phyloP scores from a whole-genome alignment of 2,888 invertebrate species.

The Mimumesa dahlbomi region DNA sequence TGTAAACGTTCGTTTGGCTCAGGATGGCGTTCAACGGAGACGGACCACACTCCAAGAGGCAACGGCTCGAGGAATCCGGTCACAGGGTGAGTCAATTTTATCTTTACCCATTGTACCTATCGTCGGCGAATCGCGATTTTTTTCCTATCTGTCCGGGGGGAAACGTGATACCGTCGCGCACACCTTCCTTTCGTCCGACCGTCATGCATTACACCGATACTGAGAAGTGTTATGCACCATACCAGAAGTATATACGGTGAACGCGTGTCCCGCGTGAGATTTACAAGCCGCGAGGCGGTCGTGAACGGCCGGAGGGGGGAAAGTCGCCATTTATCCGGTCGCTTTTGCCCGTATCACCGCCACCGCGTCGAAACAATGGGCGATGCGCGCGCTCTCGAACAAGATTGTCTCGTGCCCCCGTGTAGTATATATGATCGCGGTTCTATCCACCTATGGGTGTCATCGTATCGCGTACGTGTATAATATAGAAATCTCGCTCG shows the following conservation, averaged over 20 bases:
- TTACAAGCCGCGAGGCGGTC: slow-evolving; percentile 47
- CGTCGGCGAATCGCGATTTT: too few relatives aligned
- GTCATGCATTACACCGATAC: too few relatives aligned
- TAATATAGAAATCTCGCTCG: slow-evolving; percentile 31
- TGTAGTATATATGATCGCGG: too few relatives aligned
- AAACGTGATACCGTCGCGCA: too few relatives aligned
- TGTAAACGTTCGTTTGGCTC: slow-evolving; percentile 45
- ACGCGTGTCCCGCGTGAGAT: slow-evolving; percentile 51
- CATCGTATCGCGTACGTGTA: too few relatives aligned
- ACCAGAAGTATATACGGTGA: neutral
- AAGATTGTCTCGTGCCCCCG: slow-evolving; percentile 47
- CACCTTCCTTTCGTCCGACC: too few relatives aligned
- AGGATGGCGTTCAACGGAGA: slow-evolving; percentile 81
- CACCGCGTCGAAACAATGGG: slow-evolving; percentile 61
- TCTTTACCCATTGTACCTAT: too few relatives aligned
- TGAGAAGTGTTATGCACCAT: too few relatives aligned
- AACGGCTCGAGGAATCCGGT: slow-evolving; percentile 79
- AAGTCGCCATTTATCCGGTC: slow-evolving; percentile 71
- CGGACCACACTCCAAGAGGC: slow-evolving; percentile 80
- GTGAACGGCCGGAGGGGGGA: slow-evolving; percentile 40
- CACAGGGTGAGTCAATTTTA: slow-evolving; percentile 76
- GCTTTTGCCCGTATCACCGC: slow-evolving; percentile 60
- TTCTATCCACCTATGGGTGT: too few relatives aligned
- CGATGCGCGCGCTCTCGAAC: slow-evolving; percentile 60
- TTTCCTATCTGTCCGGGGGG: too few relatives aligned